Percentiles rank a stretch among this genome's conserved stretches.
These are phyloP conservation scores for Rhimphoctona megacephalus DNA, from an alignment of 2,888 invertebrate genomes.

Conservation along the genomic window DNA sequence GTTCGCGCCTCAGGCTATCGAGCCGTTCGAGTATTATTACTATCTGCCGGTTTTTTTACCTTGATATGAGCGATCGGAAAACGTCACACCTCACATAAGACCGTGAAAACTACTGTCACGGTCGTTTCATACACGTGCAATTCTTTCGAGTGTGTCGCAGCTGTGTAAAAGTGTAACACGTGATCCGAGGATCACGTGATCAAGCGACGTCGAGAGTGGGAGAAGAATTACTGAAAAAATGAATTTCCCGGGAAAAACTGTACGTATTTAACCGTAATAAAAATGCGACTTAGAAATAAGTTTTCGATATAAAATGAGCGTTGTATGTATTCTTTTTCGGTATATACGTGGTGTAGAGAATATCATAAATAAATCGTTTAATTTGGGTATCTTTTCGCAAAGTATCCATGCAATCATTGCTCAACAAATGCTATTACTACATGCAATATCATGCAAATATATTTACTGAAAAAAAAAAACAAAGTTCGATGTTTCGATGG, in stretches of 20 bases:
- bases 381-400: too few relatives aligned
- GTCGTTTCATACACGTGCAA: conserved; percentile 31
- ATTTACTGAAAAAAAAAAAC: too few relatives aligned
- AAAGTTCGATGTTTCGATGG: too few relatives aligned
- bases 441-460: neutral
- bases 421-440: too few relatives aligned
- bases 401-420: too few relatives aligned
- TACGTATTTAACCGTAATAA: too few relatives aligned
- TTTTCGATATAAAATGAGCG: too few relatives aligned
- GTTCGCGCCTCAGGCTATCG: conserved; percentile 59
- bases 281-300: too few relatives aligned
- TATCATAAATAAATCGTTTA: too few relatives aligned
- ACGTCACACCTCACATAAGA: conserved; percentile 15
- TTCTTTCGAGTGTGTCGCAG: neutral
- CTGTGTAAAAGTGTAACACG: neutral
- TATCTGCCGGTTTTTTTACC: conserved; percentile 63
- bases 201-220: neutral
- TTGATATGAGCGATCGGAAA: conserved; percentile 50
- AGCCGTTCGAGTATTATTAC: conserved; percentile 27
- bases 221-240: neutral
- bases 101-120: conserved; percentile 30
- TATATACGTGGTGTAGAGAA: too few relatives aligned
- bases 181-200: neutral
- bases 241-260: neutral
- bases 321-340: too few relatives aligned